phyloP scores from a whole-genome alignment of 2,888 invertebrate genomes.

The Anaspis maculata region DNA sequence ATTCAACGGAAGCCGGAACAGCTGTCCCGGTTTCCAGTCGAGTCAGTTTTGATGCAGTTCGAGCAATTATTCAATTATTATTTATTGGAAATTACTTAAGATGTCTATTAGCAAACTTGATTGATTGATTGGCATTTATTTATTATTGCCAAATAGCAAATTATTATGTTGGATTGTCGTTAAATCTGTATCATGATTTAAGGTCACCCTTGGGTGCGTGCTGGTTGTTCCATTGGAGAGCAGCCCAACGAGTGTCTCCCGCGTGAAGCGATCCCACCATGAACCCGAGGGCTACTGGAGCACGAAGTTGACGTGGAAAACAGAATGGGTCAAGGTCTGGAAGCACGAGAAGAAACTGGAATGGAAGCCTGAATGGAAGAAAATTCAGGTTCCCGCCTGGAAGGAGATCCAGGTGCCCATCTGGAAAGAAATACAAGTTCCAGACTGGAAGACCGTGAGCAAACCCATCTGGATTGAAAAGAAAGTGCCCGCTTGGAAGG shows the following conservation, averaged over 20 bases:
- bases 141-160: too few species aligned
- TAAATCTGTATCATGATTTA: too few species aligned
- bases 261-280: constrained; percentile 51
- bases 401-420: constrained; percentile 71
- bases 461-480: constrained; percentile 39
- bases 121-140: too few species aligned
- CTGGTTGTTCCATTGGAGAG: constrained; percentile 43
- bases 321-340: constrained; percentile 71
- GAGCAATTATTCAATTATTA: too few species aligned
- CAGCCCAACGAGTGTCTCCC: constrained; percentile 41
- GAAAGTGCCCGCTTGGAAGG: constrained; percentile 62
- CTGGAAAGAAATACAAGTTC: constrained; percentile 68
- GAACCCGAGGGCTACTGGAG: constrained; percentile 68
- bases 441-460: constrained; percentile 49
- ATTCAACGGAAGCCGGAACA: too few species aligned
- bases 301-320: constrained; percentile 77
- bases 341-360: constrained; percentile 65
- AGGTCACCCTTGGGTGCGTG: constrained; percentile 54
- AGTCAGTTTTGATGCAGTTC: too few species aligned
- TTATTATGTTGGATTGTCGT: too few species aligned
- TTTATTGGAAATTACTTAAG: too few species aligned
- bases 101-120: too few species aligned
- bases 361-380: constrained; percentile 72
- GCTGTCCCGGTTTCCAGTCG: too few species aligned
- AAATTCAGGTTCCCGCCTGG: constrained; percentile 65